Evolutionary conservation across 2,888 invertebrate species (phyloP).

Genomic region (Ophion ventricosus): DNA sequence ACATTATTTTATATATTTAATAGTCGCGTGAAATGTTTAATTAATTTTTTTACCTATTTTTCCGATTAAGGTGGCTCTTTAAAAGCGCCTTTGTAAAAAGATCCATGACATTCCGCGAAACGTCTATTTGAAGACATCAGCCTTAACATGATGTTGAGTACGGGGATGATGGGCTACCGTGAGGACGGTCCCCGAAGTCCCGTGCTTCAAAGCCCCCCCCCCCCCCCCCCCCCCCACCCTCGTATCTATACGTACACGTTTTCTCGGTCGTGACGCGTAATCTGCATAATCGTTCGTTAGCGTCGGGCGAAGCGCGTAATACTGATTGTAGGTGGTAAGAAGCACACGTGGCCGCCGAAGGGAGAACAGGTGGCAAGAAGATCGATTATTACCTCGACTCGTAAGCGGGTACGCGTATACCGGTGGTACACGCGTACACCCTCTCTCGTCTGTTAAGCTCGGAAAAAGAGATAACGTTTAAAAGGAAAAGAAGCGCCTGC

Average conservation of each 20-base stretch:
- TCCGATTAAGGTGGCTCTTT: no score
- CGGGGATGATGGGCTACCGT: no score
- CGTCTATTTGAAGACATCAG: no score
- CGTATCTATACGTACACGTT: not conserved
- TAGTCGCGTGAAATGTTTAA: no score
- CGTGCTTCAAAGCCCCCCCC: no score
- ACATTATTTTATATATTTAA: no score
- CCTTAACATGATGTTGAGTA: no score
- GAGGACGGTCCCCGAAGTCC: no score
- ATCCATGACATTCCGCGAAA: no score
- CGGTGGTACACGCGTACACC: conserved; percentile 31
- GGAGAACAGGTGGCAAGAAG: conserved; percentile 75
- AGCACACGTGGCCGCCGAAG: conserved; percentile 60
- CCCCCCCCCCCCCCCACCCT: not conserved
- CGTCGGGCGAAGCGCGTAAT: conserved; percentile 64
- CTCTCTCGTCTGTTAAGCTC: conserved; percentile 18
- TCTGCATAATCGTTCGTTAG: conserved; percentile 79
- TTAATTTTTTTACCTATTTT: no score
- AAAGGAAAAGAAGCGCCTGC: not conserved
- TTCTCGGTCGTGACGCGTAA: conserved; percentile 64
- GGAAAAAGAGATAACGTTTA: conserved; percentile 24
- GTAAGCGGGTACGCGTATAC: not conserved
- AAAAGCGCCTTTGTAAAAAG: no score
- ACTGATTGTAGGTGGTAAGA: conserved; percentile 76
- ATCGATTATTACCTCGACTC: conserved; percentile 67